These are phyloP conservation scores for Artemia franciscana DNA, from an alignment of 1,140 invertebrate genomes.

Conservation along the genomic window DNA sequence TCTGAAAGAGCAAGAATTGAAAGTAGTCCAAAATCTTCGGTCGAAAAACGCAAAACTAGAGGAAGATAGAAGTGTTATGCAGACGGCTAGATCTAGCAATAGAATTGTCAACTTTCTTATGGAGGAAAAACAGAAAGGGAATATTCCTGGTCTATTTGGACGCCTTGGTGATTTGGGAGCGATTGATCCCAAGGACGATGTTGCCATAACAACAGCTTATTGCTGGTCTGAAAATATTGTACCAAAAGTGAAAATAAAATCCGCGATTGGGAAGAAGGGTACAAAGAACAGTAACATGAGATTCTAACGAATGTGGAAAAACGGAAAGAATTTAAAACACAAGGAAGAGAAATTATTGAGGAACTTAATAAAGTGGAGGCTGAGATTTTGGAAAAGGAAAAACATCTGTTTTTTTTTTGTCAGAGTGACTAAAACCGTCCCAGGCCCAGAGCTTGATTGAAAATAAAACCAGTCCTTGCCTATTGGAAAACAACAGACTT, in stretches of 20 bases:
- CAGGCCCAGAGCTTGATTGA: no score
- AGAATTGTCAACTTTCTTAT: constrained; percentile 56
- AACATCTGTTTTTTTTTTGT: no score
- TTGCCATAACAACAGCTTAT: constrained; percentile 85
- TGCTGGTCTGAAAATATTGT: constrained; percentile 74
- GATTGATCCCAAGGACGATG: constrained; percentile 79
- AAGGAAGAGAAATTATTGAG: constrained; percentile 28
- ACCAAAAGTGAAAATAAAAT: constrained; percentile 22
- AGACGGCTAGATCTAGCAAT: constrained; percentile 41
- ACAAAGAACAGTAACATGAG: constrained; percentile 33
- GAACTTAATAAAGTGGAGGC: constrained; percentile 24
- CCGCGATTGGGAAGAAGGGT: constrained; percentile 29
- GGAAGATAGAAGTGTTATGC: constrained; percentile 35
- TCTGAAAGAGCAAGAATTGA: constrained; percentile 9
- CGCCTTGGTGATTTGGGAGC: constrained; percentile 84
- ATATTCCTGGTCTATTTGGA: constrained; percentile 58
- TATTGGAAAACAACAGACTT: no score
- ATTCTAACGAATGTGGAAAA: constrained; percentile 10
- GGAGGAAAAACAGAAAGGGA: constrained; percentile 54
- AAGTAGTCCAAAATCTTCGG: constrained; percentile 13
- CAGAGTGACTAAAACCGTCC: no score
- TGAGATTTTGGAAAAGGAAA: constrained; percentile 22
- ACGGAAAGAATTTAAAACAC: constrained; percentile 26
- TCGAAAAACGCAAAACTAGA: constrained; percentile 24
- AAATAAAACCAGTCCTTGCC: no score